These are phyloP conservation scores for Eupithecia dodoneata DNA, from an alignment of 2,888 invertebrate species.

Conservation along the genomic window DNA sequence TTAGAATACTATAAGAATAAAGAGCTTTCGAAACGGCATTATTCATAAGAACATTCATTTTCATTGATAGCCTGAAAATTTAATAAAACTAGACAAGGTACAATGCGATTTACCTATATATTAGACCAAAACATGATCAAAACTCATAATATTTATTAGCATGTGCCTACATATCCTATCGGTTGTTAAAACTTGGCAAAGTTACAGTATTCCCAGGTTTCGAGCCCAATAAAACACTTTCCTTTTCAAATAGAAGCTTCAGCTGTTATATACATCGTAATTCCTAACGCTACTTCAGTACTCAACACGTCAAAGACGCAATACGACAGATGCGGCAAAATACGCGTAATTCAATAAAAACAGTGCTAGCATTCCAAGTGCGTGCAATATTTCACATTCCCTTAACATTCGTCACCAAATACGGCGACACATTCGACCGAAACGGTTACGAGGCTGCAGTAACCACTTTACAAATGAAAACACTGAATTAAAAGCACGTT, in stretches of 20 bases:
- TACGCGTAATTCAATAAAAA: slow-evolving; percentile 23
- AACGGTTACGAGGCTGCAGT: slow-evolving; percentile 49
- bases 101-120: background rate
- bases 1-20: background rate
- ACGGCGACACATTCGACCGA: slow-evolving; percentile 33
- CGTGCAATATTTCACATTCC: slow-evolving; percentile 22
- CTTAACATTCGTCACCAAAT: slow-evolving; percentile 29
- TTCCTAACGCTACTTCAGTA: slow-evolving; percentile 2
- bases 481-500: slow-evolving; percentile 47
- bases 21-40: background rate
- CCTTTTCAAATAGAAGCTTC: slow-evolving; percentile 8
- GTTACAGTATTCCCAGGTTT: slow-evolving; percentile 3
- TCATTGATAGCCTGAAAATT: background rate
- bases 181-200: slow-evolving; percentile 3
- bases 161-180: background rate
- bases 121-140: background rate
- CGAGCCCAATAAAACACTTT: slow-evolving; percentile 7
- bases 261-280: slow-evolving; percentile 7
- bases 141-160: background rate
- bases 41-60: background rate
- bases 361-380: slow-evolving; percentile 4
- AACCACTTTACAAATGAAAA: slow-evolving; percentile 52
- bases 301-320: slow-evolving; percentile 15
- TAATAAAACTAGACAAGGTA: background rate
- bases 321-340: slow-evolving; percentile 23